These are phyloP conservation scores for Nestor notabilis DNA, from an alignment of 2,113 vertebrate genomes.

Conservation along the genomic window DNA sequence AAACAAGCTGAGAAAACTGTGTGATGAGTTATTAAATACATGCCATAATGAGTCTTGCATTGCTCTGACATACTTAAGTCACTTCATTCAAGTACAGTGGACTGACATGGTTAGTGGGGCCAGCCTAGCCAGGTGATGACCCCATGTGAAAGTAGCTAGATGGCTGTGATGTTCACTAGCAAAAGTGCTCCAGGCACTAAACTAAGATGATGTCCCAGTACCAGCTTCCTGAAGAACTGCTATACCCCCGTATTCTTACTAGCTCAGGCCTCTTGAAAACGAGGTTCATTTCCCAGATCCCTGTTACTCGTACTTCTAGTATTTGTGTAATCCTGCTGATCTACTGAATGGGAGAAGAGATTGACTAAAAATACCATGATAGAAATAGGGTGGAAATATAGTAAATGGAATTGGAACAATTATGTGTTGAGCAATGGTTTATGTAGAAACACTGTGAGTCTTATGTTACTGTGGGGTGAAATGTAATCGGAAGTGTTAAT, in stretches of 20 bases:
- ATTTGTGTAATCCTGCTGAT: neutral
- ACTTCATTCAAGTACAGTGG: neutral
- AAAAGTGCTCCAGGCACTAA: neutral
- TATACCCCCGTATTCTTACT: neutral
- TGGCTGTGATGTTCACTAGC: neutral
- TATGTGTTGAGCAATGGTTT: neutral
- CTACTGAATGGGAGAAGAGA: neutral
- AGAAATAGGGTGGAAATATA: neutral
- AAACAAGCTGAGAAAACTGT: neutral
- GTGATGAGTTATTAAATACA: neutral
- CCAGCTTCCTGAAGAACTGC: neutral
- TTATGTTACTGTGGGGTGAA: neutral
- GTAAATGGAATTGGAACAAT: neutral
- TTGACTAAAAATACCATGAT: neutral
- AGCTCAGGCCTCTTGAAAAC: neutral
- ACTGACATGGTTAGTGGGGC: neutral
- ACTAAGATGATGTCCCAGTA: neutral
- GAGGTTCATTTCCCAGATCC: neutral
- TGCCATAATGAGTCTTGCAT: fast-evolving
- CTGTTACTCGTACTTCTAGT: neutral
- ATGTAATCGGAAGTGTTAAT: neutral
- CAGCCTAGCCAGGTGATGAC: neutral
- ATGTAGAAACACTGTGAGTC: neutral
- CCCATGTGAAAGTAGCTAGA: neutral
- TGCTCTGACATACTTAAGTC: fast-evolving